Base-by-base conservation (phyloP, 2,888 invertebrate species). In the Lycophotia porphyrea region DNA sequence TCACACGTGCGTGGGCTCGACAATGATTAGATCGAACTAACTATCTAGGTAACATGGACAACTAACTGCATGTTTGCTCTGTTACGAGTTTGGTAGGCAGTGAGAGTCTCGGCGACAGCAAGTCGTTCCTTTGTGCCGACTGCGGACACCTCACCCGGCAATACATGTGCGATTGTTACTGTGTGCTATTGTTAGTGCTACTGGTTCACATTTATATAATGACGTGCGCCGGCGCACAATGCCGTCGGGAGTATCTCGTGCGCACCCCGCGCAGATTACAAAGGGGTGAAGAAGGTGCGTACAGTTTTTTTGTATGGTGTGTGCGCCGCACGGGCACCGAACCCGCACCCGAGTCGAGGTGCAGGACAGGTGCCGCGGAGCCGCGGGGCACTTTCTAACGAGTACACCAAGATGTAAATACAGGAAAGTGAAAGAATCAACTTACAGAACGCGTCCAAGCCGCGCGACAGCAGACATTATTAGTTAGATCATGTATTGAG, bases 231-330 rank as follows among this genome's bases (percentile, higher is more conserved):
- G 42, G 27, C 65, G 39, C 68, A 67, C 72, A 78, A 72, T 85
- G 72, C 52, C 49, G 52, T 47, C 39, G 44, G 34, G 34, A 47
- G 70, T 71, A 66, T 67, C 76, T 76, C 64, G 74, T 58, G 76
- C 44, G n/a, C 78, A 34, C n/a, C 24, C 34, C 47, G 31, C 44
- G 44, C 76, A 71, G 68, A 64, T 60, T 64, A 49, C n/a, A 65
- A 83, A 86, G 71, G 73, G 80, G 61, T 73, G 71, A 80, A 74
- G 84, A 78, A 76, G 82, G 83, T 81, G 85, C 47, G 42, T 34
- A 42, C 5, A 11, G 55, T 58, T 83, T 84, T 84, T 84, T 84
- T 84, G 42, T 27, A 31, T n/a, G 61, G 74, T 64, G 71, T 78
- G 77, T 75, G 80, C 78, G 58, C n/a, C n/a, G 34, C 64, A 61